Evolutionary conservation across 2,797 vertebrate genomes (phyloP), one percentile per base, ranked within the genome.

Genomic region (Macropus fuliginosus): DNA sequence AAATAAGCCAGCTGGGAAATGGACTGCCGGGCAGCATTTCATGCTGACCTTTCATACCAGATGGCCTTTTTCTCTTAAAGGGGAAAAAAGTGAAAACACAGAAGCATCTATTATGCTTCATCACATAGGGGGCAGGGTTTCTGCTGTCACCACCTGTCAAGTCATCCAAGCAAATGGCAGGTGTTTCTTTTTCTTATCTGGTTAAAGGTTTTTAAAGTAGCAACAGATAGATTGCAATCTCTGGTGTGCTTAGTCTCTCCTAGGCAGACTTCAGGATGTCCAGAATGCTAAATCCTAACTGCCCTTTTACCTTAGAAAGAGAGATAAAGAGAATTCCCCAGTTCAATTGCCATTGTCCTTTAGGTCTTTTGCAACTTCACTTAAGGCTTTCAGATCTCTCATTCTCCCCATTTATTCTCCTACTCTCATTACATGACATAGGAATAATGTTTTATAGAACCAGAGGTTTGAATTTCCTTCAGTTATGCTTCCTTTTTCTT

Each of bases 51-150:
- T 96, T 97, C 91, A 92, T 29, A 74, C 59, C 2, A 94, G n/a
- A 87, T n/a, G 94, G 91, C 54, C 92, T 95, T 97, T 87, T 81
- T 81, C 40, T 74, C 95, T 91, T 62, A n/a, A 95, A 90, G 59
- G 54, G 91, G 94, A 40, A 14, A 62, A 95, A 87, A 59, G 93
- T 66, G 74, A 57, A 93, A 94, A 95, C 24, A 56, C 46, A 21
- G 87, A 66, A 96, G 52, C 74, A 50, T 87, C 40, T 87, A 56
- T 56, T 95, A 96, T 92, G 74, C 55, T 96, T 93, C 90, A 66
- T 54, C 31, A 93, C 34, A 94, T 16, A 94, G 90, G n/a, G 92
- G 89, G 56, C 31, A 56, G 24, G 18, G 55, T 87, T 91, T 93
- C 91, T 91, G n/a, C 14, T 54, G 94, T 1, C 90, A 50, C 21